phyloP scores from a whole-genome alignment of 2,113 vertebrate species.

The Spermophilus dauricus region DNA sequence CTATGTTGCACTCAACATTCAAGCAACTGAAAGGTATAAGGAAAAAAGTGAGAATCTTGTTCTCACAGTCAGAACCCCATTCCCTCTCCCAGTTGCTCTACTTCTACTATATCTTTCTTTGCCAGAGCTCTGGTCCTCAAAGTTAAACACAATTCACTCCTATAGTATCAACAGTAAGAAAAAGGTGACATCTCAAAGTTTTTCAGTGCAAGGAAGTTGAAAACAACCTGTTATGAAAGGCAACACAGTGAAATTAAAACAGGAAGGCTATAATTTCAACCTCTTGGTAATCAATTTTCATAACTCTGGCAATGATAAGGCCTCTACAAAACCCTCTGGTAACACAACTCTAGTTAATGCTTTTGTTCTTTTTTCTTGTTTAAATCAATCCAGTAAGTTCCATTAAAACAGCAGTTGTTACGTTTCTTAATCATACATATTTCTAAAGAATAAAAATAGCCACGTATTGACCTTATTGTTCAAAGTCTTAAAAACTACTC shows the following conservation, averaged over 20 bases:
- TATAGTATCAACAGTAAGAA: background rate
- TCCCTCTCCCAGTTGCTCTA: background rate
- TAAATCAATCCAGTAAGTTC: conserved; percentile 25
- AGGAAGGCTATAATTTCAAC: conserved; percentile 5
- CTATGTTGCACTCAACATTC: background rate
- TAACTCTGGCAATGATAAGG: background rate
- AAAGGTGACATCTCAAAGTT: background rate
- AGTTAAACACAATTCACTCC: background rate
- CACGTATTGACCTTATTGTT: background rate
- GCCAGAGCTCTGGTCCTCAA: background rate
- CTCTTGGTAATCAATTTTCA: conserved; percentile 36
- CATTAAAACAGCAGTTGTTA: background rate
- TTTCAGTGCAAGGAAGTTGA: background rate
- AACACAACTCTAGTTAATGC: background rate
- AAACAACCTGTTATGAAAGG: background rate
- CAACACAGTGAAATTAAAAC: conserved; percentile 57
- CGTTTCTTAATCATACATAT: conserved; percentile 1
- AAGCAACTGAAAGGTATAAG: background rate
- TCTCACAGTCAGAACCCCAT: background rate
- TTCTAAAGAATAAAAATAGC: conserved; percentile 3
- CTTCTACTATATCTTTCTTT: background rate
- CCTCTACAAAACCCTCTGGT: conserved; percentile 42
- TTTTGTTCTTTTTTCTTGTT: background rate
- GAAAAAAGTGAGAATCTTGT: conserved; percentile 9
- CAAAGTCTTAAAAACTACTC: conserved; percentile 51